Base-by-base conservation (phyloP, 2,888 invertebrate genomes). In the Anoplius nigerrimus region DNA sequence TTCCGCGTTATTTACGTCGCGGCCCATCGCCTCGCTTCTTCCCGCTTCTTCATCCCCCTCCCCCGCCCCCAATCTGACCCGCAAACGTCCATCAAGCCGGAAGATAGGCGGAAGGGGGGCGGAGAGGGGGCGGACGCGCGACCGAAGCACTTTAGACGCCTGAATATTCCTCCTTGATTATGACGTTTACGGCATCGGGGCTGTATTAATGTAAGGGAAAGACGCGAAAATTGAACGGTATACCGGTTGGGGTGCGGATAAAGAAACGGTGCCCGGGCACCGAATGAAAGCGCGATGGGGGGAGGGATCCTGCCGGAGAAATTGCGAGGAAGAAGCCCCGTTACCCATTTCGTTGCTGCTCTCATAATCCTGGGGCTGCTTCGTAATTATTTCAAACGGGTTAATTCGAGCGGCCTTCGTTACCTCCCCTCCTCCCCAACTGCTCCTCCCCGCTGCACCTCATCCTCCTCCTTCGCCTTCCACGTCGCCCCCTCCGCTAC, bases 351-450 rank as follows among this genome's bases (percentile, higher is more conserved):
- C 48, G 18, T 43, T 48, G 42, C 20, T 64, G 51, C 66, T 21
- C 42, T 67, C 62, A 68, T 68, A 64, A 71, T 61, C 66, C 52
- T 18, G 18, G 16, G 13, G 18, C 16, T 24, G 62, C 60, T 69
- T 69, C 34, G 66, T 64, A 71, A 77, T 79, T 74, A 77, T 79
- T 76, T 79, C 71, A 68, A 80, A 79, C 62, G 69, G 51, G 66
- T 79, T 79, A 76, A 79, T 75, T 78, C 69, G 57, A 51, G 62
- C 60, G 16, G 11, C 34, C 53, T 16, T 48, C 55, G 45, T 57
- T 48, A 18, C 48, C 27, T 20, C 24, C 18, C 43, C 8, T 27
- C 2, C 21, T 66, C 22, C 52, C 52, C n/a, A n/a, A n/a, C 4
- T 56, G 24, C 11, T 22, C 42, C n/a, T 24, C 45, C 24, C 45